phyloP scores from a whole-genome alignment of 2,888 invertebrate genomes.

The Synergus umbraculus region DNA sequence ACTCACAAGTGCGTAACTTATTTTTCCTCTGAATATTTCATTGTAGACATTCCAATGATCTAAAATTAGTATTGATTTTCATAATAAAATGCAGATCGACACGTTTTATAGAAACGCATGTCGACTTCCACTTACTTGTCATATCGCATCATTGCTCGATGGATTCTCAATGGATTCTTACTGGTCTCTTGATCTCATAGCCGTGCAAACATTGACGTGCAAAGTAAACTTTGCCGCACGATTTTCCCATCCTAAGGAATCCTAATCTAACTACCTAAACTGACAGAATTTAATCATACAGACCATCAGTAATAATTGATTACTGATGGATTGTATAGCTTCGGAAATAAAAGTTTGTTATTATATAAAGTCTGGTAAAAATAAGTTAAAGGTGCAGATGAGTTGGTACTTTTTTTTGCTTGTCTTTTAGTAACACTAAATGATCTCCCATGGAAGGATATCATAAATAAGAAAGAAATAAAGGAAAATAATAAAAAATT shows the following conservation, averaged over 20 bases:
- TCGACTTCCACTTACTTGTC: neutral
- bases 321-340: neutral
- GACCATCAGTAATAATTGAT: neutral
- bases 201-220: slow-evolving; percentile 10
- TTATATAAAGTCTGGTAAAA: neutral
- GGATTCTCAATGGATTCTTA: slow-evolving; percentile 12
- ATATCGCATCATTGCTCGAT: neutral
- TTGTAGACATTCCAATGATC: too few species aligned
- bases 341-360: neutral
- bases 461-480: neutral
- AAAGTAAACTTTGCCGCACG: neutral
- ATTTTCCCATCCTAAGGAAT: neutral
- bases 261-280: too few species aligned
- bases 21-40: neutral
- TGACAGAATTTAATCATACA: too few species aligned
- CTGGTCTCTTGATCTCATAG: slow-evolving; percentile 28
- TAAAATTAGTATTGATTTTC: neutral
- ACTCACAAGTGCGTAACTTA: neutral
- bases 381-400: neutral
- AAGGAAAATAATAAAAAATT: too few species aligned
- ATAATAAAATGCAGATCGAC: slow-evolving; percentile 15
- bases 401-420: neutral
- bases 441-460: neutral
- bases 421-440: neutral
- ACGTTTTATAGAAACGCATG: neutral